Percentiles rank a stretch among this genome's conserved stretches.
Conservation (phyloP, 2,797 vertebrate species). For the Anomalospiza imberbis region DNA sequence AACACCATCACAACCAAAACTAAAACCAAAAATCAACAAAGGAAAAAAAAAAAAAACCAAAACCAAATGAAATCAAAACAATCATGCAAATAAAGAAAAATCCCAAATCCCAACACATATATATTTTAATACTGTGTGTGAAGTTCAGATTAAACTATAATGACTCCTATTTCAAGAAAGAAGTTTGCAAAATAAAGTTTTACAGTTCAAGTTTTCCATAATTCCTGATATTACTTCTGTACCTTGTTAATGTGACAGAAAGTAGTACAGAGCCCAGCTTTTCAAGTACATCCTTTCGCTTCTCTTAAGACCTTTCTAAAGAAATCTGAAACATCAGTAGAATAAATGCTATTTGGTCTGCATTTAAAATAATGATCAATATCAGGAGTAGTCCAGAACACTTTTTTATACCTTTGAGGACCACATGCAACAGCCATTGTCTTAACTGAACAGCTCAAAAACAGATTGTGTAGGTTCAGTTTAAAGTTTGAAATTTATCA, state of each 20-base stretch:
- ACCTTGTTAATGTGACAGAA: not conserved
- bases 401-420: not conserved
- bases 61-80: not conserved
- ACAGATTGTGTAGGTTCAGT: not conserved
- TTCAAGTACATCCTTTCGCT: not conserved
- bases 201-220: not conserved
- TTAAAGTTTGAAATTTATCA: not conserved
- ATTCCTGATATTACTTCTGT: not conserved
- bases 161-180: not conserved
- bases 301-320: not conserved
- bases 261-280: not conserved
- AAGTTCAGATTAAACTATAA: not conserved
- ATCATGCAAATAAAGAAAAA: not conserved
- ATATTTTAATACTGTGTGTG: not conserved
- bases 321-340: not conserved
- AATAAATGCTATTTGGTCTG: not conserved
- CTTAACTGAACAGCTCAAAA: not conserved
- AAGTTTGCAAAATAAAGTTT: not conserved
- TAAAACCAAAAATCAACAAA: not conserved
- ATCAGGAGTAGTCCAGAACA: not conserved
- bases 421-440: not conserved
- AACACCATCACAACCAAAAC: not conserved
- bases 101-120: rapidly evolving
- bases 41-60: not conserved
- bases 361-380: not conserved